Evolutionary conservation across 1,140 invertebrate species (phyloP).

Genomic region (Leguminivora glycinivorella): DNA sequence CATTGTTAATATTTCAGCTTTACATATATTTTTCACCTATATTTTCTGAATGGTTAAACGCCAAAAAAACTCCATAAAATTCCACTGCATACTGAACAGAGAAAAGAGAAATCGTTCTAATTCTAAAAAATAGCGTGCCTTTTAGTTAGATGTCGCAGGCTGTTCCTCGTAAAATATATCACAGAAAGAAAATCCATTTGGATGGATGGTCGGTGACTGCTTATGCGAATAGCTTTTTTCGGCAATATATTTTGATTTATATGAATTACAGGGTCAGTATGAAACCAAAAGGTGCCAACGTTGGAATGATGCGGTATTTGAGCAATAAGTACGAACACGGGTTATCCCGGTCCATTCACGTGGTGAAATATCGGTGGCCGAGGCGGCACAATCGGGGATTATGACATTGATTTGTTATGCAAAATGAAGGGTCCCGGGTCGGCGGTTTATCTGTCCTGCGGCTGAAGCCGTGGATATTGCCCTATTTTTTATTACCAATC

Average conservation of each 20-base stretch:
- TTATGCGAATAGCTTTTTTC: not conserved
- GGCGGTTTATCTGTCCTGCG: slow-evolving; percentile 20
- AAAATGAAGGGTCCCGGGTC: slow-evolving; percentile 40
- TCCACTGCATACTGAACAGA: no score
- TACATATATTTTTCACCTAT: no score
- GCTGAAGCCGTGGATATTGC: slow-evolving; percentile 18
- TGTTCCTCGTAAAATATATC: not conserved
- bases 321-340: slow-evolving; percentile 11
- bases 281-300: slow-evolving; percentile 15
- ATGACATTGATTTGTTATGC: slow-evolving; percentile 49
- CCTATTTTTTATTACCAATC: not conserved
- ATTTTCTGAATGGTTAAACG: no score
- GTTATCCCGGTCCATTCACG: slow-evolving; percentile 25
- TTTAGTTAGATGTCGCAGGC: not conserved
- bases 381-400: slow-evolving; percentile 30
- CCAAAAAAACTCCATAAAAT: no score
- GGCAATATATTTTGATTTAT: not conserved
- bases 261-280: slow-evolving; percentile 16
- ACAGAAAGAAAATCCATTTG: not conserved
- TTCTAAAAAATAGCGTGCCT: no score
- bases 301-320: slow-evolving; percentile 6
- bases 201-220: not conserved
- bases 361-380: slow-evolving; percentile 37
- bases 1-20: no score
- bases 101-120: no score